Conservation (phyloP, 2,888 invertebrate genomes). For the Syrphus vitripennis region DNA sequence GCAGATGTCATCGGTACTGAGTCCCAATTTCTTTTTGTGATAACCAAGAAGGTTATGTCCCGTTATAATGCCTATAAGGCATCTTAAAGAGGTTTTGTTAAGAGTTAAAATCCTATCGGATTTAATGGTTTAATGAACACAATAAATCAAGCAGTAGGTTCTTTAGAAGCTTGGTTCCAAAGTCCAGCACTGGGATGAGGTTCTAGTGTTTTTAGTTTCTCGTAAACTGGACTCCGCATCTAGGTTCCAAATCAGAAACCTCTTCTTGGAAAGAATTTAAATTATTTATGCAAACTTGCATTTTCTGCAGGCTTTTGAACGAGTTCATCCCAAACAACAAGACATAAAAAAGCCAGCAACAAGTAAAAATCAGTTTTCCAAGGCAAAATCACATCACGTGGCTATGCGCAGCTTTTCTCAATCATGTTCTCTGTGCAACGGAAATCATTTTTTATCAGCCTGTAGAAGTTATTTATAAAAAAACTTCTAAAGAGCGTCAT, state of each 20-base stretch:
- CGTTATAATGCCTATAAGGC: too few relatives aligned
- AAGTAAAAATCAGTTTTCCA: background rate
- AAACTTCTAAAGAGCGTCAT: slow-evolving; percentile 4
- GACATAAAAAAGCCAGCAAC: background rate
- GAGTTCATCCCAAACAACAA: slow-evolving; percentile 2
- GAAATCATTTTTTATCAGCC: slow-evolving; percentile 26
- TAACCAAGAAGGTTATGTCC: too few relatives aligned
- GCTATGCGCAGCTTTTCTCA: background rate
- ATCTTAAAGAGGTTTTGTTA: too few relatives aligned
- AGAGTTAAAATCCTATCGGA: too few relatives aligned
- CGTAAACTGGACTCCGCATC: slow-evolving; percentile 20
- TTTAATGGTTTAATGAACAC: slow-evolving; percentile 9
- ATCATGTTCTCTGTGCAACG: slow-evolving; percentile 12
- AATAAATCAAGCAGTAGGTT: slow-evolving; percentile 13
- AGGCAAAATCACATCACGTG: slow-evolving; percentile 15
- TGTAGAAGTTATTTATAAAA: slow-evolving; percentile 34
- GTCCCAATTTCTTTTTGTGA: too few relatives aligned
- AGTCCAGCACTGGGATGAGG: slow-evolving; percentile 22
- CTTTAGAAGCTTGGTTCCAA: slow-evolving; percentile 20
- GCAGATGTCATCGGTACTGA: too few relatives aligned
- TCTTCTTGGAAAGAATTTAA: background rate
- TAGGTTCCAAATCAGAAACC: slow-evolving; percentile 13
- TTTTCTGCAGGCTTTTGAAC: slow-evolving; percentile 21
- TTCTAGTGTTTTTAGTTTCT: slow-evolving; percentile 16
- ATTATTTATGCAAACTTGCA: slow-evolving; percentile 5